phyloP scores from a whole-genome alignment of 2,113 vertebrate genomes.

The Xiphorhynchus elegans region DNA sequence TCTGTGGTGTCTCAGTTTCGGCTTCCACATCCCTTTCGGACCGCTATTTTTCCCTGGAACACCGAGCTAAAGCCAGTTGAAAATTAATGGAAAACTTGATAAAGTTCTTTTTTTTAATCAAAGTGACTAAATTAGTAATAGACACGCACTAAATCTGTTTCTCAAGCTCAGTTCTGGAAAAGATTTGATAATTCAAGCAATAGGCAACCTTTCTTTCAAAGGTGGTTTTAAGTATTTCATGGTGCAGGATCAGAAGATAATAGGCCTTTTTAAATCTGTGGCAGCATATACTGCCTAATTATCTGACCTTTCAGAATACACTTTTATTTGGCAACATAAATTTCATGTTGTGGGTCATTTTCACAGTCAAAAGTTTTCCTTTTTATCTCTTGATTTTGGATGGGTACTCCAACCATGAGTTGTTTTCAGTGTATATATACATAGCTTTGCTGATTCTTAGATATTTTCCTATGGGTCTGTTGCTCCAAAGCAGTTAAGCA shows the following conservation, averaged over 20 bases:
- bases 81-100: background rate
- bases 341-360: background rate
- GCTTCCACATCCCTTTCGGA: no score
- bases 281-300: background rate
- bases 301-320: background rate
- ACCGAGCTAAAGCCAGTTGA: background rate
- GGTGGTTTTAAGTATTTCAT: slow-evolving; percentile 4
- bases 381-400: slow-evolving; percentile 7
- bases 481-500: background rate
- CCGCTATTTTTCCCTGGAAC: no score
- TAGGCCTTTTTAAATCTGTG: background rate
- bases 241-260: background rate
- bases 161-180: background rate
- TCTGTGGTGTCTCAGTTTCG: no score
- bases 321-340: background rate
- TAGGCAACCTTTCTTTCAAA: background rate
- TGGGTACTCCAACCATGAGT: background rate
- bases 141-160: background rate
- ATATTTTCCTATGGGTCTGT: background rate
- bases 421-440: background rate
- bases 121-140: background rate
- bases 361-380: background rate
- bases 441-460: background rate
- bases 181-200: background rate
- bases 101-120: background rate